Evolutionary conservation across 2,113 vertebrate species (phyloP).

Genomic region (Carettochelys insculpta): DNA sequence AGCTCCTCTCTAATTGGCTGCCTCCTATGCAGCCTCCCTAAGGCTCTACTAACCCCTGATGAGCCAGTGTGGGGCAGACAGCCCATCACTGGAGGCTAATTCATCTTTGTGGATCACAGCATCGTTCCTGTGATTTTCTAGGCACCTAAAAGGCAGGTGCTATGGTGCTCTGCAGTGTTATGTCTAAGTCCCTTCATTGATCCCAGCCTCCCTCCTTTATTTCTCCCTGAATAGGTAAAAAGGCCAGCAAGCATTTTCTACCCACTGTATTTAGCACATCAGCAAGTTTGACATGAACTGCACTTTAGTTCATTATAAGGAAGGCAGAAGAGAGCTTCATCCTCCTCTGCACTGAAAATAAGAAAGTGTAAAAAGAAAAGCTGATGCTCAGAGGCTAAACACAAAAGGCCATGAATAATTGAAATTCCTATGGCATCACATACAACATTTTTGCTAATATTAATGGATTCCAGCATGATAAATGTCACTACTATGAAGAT

Average conservation of each 20-base stretch:
- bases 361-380: constrained; percentile 36
- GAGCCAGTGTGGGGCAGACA: no score
- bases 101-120: not conserved
- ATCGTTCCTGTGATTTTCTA: not conserved
- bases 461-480: constrained; percentile 60
- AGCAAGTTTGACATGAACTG: not conserved
- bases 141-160: not conserved
- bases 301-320: not conserved
- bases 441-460: constrained; percentile 51
- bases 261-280: not conserved
- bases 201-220: not conserved
- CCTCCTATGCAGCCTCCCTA: no score
- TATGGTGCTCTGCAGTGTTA: no score
- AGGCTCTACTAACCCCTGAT: no score
- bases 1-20: no score
- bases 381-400: constrained; percentile 33
- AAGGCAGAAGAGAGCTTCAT: not conserved
- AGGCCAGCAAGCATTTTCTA: rapidly evolving
- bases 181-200: rapidly evolving
- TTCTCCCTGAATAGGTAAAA: not conserved
- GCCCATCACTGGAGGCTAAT: not conserved
- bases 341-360: not conserved
- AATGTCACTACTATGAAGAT: constrained; percentile 53
- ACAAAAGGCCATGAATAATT: constrained; percentile 39
- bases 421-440: constrained; percentile 1